phyloP scores from a whole-genome alignment of 2,888 invertebrate species.

The Eurois occulta region DNA sequence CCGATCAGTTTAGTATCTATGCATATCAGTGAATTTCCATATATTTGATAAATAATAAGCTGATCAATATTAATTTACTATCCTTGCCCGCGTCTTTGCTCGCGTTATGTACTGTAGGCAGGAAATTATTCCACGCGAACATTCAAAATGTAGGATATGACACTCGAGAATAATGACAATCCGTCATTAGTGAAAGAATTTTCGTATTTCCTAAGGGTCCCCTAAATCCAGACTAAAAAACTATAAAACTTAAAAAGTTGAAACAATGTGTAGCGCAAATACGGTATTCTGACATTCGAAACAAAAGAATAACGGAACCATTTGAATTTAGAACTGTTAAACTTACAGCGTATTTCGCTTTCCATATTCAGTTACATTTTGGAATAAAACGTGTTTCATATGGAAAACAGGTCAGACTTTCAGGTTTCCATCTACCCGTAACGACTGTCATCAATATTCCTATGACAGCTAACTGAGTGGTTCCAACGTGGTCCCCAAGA shows the following conservation, averaged over 20 bases:
- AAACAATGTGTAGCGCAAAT: not conserved
- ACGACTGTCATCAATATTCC: slow-evolving; percentile 13
- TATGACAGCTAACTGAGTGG: not conserved
- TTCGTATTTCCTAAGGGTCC: not conserved
- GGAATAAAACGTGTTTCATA: not conserved
- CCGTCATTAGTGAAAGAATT: too few relatives aligned
- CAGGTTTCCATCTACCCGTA: not conserved
- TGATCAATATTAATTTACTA: too few relatives aligned
- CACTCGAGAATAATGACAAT: too few relatives aligned
- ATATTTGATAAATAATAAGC: too few relatives aligned
- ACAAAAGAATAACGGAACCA: not conserved
- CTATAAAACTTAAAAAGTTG: not conserved
- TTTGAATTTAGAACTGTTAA: not conserved
- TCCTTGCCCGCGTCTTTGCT: too few relatives aligned
- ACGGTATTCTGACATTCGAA: not conserved
- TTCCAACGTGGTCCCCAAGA: too few relatives aligned
- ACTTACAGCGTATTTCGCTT: not conserved
- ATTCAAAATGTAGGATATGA: not conserved
- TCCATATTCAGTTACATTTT: not conserved
- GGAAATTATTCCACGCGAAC: not conserved
- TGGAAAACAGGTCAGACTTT: slow-evolving; percentile 2
- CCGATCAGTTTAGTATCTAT: too few relatives aligned
- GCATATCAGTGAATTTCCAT: too few relatives aligned
- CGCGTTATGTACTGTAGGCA: not conserved
- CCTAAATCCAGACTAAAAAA: not conserved